Conservation (phyloP, 2,797 vertebrate species). For the Tangara arthus region DNA sequence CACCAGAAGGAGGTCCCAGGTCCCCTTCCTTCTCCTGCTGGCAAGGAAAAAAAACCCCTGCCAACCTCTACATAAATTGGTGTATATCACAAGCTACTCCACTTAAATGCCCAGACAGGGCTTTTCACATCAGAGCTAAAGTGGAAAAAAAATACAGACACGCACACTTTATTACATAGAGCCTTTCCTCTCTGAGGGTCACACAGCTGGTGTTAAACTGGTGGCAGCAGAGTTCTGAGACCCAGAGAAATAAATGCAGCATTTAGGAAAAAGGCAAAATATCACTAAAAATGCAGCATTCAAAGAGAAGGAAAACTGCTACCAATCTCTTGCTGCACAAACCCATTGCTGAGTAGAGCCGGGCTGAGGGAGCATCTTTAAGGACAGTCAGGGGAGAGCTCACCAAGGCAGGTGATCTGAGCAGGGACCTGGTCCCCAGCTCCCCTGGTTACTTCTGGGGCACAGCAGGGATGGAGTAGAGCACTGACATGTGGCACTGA, state of each 20-base stretch:
- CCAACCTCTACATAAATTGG: neutral
- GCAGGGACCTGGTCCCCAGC: neutral
- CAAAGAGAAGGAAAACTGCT: neutral
- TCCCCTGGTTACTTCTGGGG: neutral
- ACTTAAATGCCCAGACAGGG: neutral
- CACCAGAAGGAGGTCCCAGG: conserved; percentile 28
- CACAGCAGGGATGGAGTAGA: neutral
- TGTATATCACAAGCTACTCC: neutral
- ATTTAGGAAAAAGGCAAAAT: neutral
- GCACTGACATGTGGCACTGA: neutral
- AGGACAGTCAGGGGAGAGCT: neutral
- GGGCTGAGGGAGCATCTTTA: neutral
- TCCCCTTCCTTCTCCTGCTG: neutral
- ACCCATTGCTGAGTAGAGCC: neutral
- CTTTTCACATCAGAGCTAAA: neutral
- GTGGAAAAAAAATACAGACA: neutral
- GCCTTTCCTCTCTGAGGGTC: neutral
- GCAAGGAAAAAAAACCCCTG: neutral
- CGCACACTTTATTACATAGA: neutral
- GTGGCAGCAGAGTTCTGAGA: neutral
- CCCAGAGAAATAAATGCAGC: neutral
- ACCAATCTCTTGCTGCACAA: neutral
- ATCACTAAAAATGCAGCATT: neutral
- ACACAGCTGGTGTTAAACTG: neutral
- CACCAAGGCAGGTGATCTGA: neutral